phyloP scores from a whole-genome alignment of 2,888 invertebrate genomes.

The Disparrhopalites patrizii region DNA sequence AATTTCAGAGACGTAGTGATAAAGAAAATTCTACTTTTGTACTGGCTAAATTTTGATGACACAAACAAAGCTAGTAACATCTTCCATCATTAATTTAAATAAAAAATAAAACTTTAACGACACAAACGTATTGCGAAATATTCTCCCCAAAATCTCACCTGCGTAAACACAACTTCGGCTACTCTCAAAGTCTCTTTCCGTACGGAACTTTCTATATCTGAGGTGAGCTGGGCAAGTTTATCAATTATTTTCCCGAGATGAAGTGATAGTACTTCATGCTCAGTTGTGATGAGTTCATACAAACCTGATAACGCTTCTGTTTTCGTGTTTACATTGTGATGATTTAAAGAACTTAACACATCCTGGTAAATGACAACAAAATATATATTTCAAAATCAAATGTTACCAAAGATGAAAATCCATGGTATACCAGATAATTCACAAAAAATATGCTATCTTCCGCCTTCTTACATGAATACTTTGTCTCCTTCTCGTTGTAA shows the following conservation, averaged over 20 bases:
- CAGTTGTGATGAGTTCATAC: slow-evolving; percentile 56
- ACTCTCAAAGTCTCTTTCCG: slow-evolving; percentile 56
- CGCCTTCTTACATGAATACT: slow-evolving; percentile 63
- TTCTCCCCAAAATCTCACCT: slow-evolving; percentile 41
- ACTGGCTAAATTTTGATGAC: no score
- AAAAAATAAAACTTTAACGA: not conserved
- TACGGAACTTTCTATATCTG: slow-evolving; percentile 65
- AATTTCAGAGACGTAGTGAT: not conserved
- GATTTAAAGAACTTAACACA: slow-evolving; percentile 65
- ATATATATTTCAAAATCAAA: not conserved
- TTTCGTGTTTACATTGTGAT: slow-evolving; percentile 68
- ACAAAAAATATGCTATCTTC: no score
- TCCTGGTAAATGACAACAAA: slow-evolving; percentile 58
- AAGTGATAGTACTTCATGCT: slow-evolving; percentile 54
- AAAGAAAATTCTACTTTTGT: no score
- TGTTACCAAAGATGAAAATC: not conserved
- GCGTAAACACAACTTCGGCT: slow-evolving; percentile 51
- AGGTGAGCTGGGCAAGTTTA: slow-evolving; percentile 63
- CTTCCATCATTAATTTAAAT: not conserved
- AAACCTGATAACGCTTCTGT: slow-evolving; percentile 60
- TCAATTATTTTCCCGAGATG: slow-evolving; percentile 67
- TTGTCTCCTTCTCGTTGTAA: slow-evolving; percentile 64
- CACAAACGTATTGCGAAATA: not conserved
- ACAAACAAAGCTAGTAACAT: no score
- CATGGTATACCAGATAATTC: no score